Conservation (phyloP, 2,888 invertebrate species). For the Drosophila mettleri region DNA sequence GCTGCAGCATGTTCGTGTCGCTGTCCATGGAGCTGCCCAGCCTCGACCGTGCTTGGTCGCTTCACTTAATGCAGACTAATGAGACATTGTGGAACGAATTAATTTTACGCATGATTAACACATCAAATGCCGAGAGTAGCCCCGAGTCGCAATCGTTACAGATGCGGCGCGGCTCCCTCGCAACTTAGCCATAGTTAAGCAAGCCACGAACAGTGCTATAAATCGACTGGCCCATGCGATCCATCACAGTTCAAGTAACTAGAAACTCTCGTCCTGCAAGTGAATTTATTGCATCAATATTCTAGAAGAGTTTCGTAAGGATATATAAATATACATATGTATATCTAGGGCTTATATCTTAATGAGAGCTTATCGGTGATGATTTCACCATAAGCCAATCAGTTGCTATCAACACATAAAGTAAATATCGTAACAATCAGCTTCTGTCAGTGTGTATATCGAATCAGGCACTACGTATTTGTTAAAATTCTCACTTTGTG, state of each 20-base stretch:
- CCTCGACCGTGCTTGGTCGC: constrained; percentile 58
- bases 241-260: constrained; percentile 6
- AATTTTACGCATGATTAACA: constrained; percentile 83
- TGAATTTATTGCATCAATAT: too few relatives aligned
- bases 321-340: too few relatives aligned
- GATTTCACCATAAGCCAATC: too few relatives aligned
- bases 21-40: constrained; percentile 23
- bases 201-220: neutral
- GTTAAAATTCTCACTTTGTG: too few relatives aligned
- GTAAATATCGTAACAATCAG: neutral
- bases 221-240: constrained; percentile 12
- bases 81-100: constrained; percentile 82
- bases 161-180: neutral
- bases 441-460: too few relatives aligned
- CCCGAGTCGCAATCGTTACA: neutral
- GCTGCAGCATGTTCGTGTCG: constrained; percentile 6
- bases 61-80: constrained; percentile 82
- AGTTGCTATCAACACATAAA: too few relatives aligned
- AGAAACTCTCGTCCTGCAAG: neutral
- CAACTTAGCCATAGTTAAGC: neutral
- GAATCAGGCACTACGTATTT: too few relatives aligned
- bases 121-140: constrained; percentile 69
- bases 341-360: neutral
- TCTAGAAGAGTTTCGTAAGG: neutral
- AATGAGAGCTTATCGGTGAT: too few relatives aligned